Base-by-base conservation (phyloP, 2,888 invertebrate species). In the Alloscopus bannaensis region DNA sequence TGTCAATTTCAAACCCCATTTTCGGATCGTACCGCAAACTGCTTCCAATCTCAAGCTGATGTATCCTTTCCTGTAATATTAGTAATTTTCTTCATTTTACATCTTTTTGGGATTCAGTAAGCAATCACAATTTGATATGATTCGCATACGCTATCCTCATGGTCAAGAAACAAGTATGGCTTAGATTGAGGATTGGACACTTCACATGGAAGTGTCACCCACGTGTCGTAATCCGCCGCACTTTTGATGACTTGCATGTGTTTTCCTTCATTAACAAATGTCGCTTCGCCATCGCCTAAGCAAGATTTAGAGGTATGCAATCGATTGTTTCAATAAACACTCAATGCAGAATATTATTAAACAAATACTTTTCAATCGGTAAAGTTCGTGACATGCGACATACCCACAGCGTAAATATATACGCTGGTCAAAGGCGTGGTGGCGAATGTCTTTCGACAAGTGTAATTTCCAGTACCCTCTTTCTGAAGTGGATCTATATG, bases 121-220 rank as follows among this genome's bases (percentile, higher is more conserved):
- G n/a, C n/a, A n/a, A n/a, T 24, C 31, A 64, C n/a, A n/a, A n/a
- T n/a, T 36, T 47, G 47, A 47, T n/a, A n/a, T 57, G 52, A 55
- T n/a, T 13, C 36, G n/a, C 72, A 68, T 69, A 80, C 83, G 26
- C 81, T 80, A 26, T 83, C 81, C 60, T 83, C 83, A 52, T 79
- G 80, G 26, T 83, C 83, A 8, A 83, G 47, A 59, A 83, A 83
- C 20, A 83, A 69, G 42, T 70, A 81, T n/a, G 83, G 83, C 31
- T 83, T 83, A 1, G 83, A 79, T 26, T 76, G 73, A 1, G 83
- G 83, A 68, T 83, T 83, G 2, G 83, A 83, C 3, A 83, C 83
- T 60, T 79, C 76, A 57, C 83, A 83, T 13, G 83, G 83, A 31
- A 83, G 68, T 11, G 72, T 83, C 0, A 81, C 81, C 77, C 71